phyloP scores from a whole-genome alignment of 2,113 vertebrate genomes.

The Nibea coibor region DNA sequence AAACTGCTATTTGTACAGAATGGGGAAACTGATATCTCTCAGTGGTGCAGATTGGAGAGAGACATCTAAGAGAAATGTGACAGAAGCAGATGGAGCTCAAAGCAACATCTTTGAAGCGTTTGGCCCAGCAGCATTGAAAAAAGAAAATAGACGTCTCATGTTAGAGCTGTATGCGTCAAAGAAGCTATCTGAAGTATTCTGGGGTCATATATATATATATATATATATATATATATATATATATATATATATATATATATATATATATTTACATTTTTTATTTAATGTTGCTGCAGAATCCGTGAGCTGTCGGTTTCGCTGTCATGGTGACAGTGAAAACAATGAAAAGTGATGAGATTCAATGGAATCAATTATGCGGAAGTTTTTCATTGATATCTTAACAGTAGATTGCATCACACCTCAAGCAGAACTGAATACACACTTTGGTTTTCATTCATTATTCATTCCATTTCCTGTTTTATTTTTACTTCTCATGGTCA shows the following conservation, averaged over 20 bases:
- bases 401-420: background rate
- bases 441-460: background rate
- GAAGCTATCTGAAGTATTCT: background rate
- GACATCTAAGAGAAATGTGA: slow-evolving; percentile 23
- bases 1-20: background rate
- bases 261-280: background rate
- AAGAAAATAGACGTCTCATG: background rate
- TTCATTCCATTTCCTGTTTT: background rate
- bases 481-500: background rate
- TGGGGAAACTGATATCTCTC: background rate
- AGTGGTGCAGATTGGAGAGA: slow-evolving; percentile 2
- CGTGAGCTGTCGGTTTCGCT: background rate
- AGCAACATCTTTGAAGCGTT: slow-evolving; percentile 19
- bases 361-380: background rate
- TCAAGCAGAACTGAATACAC: background rate
- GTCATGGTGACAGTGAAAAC: background rate
- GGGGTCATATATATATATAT: background rate
- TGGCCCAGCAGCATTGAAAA: slow-evolving; percentile 15
- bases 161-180: slow-evolving; percentile 6
- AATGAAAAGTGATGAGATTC: background rate
- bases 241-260: background rate
- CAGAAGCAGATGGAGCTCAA: slow-evolving; percentile 8
- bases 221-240: background rate
- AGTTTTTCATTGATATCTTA: background rate
- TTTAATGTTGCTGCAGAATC: slow-evolving; percentile 10